Base-by-base conservation (phyloP, 2,797 vertebrate species). In the Ceryle rudis region DNA sequence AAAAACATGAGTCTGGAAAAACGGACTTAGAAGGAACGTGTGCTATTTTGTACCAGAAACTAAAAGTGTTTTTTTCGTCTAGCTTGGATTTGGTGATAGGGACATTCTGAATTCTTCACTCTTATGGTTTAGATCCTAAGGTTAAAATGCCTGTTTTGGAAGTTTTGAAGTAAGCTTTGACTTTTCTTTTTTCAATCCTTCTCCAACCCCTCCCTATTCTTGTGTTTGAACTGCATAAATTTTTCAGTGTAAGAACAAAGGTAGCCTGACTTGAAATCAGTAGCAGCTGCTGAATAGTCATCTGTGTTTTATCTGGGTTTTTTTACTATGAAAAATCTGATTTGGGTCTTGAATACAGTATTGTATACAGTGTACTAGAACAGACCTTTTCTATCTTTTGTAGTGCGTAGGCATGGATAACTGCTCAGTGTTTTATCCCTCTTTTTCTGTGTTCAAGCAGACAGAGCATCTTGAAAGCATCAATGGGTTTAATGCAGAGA, bases 281-380 rank as follows among this genome's bases (percentile, higher is more conserved):
- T 77, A 84, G 57, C 75, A 75, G 54, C 73, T 94, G 89, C 58
- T 97, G 82, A 97, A 97, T 96, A 94, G 61, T 89, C 81, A 81
- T 94, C 81, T 95, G 44, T 97, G 39, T 82, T 96, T 92, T 91
- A 72, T 74, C 62, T 82, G 82, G 46, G 46, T 52, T 86, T 42
- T 37, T 71, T 86, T 64, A 19, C 10, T 89, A 95, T 8, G 18
- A 86, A 97, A 93, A 95, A 89, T 97, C 75, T 96, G 83, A 72
- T 92, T 94, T 91, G 75, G n/a, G 64, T 37, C 91, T 93, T 91
- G 90, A 97, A 93, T 95, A 73, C 47, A 80, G 91, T 96, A 90
- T 81, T 95, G 84, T 95, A 28, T 86, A 49, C 51, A 85, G 54
- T 60, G 64, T 93, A 72, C 89, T 74, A 85, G 70, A 96, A 96